Evolutionary conservation across 2,888 invertebrate genomes (phyloP).

Genomic region (Kuschelorhynchus macadamiae): DNA sequence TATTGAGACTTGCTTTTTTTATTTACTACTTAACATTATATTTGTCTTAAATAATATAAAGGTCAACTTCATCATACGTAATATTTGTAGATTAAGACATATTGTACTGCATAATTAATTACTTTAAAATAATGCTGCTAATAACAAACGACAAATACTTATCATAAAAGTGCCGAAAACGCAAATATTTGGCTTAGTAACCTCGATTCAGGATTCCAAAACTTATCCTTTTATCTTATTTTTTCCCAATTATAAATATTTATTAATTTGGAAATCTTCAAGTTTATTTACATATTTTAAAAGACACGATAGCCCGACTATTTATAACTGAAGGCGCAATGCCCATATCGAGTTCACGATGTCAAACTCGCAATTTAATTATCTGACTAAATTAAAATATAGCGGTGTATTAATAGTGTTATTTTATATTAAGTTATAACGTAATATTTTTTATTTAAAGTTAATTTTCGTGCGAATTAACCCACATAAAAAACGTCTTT

Average conservation of each 20-base stretch:
- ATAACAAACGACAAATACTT: conserved; percentile 1
- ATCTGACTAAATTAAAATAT: not conserved
- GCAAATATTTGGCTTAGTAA: no score
- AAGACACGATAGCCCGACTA: not conserved
- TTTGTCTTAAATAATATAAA: no score
- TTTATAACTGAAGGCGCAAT: conserved; percentile 9
- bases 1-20: no score
- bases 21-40: no score
- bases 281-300: not conserved
- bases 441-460: not conserved
- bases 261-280: not conserved
- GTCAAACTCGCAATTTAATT: conserved; percentile 2
- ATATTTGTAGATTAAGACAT: no score
- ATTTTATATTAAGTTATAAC: not conserved
- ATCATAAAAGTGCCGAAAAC: not conserved
- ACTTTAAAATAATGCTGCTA: no score
- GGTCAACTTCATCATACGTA: no score
- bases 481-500: conserved; percentile 20
- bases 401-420: conserved; percentile 1
- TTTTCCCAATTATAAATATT: conserved; percentile 2
- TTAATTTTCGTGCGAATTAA: conserved; percentile 15
- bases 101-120: no score
- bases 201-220: no score
- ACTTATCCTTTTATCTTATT: no score
- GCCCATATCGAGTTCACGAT: not conserved